These are phyloP conservation scores for Salticus scenicus DNA, from an alignment of 2,888 invertebrate genomes.

Conservation along the genomic window DNA sequence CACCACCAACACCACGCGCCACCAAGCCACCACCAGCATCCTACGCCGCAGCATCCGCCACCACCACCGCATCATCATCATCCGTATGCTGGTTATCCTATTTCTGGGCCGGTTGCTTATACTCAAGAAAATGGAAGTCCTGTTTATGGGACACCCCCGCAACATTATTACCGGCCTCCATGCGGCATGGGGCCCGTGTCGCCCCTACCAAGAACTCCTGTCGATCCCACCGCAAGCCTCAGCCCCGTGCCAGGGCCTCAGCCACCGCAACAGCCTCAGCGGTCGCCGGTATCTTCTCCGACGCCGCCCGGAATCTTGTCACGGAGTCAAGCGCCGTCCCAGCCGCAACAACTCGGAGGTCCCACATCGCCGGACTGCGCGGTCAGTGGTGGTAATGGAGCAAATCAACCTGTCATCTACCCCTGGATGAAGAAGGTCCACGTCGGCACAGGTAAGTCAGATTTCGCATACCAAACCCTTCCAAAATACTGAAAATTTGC, in stretches of 20 bases:
- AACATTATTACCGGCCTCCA: conserved; percentile 49
- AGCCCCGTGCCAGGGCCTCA: conserved; percentile 40
- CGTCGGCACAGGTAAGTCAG: conserved; percentile 77
- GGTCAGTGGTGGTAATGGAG: conserved; percentile 66
- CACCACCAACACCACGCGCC: conserved; percentile 53
- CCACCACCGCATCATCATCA: conserved; percentile 50
- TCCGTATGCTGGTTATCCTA: conserved; percentile 56
- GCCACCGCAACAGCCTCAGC: conserved; percentile 33
- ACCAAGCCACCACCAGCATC: conserved; percentile 51
- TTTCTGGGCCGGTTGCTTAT: conserved; percentile 49
- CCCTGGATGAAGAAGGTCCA: conserved; percentile 99
- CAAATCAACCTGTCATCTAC: conserved; percentile 85
- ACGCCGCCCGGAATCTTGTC: conserved; percentile 48
- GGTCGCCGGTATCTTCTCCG: conserved; percentile 67
- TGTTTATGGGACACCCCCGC: conserved; percentile 53
- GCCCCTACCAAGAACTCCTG: conserved; percentile 61
- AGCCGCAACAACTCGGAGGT: conserved; percentile 30
- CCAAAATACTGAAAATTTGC: not conserved
- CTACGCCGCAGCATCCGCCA: conserved; percentile 52
- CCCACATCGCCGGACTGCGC: conserved; percentile 70
- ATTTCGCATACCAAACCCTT: not conserved
- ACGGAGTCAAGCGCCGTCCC: conserved; percentile 12
- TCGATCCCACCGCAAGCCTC: conserved; percentile 29
- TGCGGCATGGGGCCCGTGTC: conserved; percentile 66
- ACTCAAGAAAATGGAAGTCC: conserved; percentile 67